Percentiles rank a stretch among this genome's conserved stretches.
phyloP scores from a whole-genome alignment of 2,797 vertebrate species.

The Coregonus suidteri region DNA sequence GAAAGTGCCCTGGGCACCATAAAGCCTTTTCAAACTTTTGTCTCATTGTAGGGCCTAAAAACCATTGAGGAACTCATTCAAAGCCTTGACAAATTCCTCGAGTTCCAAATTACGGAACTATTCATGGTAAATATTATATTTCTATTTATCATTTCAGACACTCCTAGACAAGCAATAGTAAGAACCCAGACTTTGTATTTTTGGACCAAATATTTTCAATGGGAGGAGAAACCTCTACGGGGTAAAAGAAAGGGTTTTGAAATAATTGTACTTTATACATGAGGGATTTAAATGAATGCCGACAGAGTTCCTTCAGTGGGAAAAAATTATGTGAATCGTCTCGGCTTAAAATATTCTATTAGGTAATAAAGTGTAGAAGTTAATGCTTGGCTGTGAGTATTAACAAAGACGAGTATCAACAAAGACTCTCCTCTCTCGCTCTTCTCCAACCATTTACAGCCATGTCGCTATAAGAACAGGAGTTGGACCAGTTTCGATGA shows the following conservation, averaged over 20 bases:
- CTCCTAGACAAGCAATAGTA: neutral
- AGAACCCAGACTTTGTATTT: neutral
- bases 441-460: neutral
- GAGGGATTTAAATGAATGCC: conserved; percentile 68
- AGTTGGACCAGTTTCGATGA: conserved; percentile 32
- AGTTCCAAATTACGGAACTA: neutral
- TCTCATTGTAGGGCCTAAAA: neutral
- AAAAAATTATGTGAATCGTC: conserved; percentile 62
- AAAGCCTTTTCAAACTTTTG: neutral
- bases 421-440: neutral
- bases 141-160: neutral
- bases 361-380: conserved; percentile 59
- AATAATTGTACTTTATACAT: conserved; percentile 73
- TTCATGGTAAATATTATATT: neutral
- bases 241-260: conserved; percentile 53
- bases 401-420: conserved; percentile 2
- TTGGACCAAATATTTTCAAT: neutral
- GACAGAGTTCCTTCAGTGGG: conserved; percentile 59
- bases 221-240: conserved; percentile 47
- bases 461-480: conserved; percentile 8
- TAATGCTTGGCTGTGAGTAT: conserved; percentile 45
- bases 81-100: neutral
- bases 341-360: conserved; percentile 58
- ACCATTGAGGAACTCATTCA: neutral
- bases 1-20: neutral